These are phyloP conservation scores for Cremastobaeus sp. DNA, from an alignment of 2,888 invertebrate species.

Conservation along the genomic window DNA sequence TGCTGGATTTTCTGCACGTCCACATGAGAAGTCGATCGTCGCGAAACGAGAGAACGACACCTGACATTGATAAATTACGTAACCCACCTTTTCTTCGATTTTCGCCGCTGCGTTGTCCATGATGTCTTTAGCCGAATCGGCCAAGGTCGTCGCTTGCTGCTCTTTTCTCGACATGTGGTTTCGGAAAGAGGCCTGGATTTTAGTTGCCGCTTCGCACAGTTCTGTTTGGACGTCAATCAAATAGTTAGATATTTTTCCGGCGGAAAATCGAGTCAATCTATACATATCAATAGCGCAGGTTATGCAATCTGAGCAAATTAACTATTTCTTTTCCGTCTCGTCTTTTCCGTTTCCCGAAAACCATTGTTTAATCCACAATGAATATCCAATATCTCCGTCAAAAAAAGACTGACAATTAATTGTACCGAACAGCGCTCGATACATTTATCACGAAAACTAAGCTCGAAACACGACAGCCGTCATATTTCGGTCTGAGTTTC, in stretches of 20 bases:
- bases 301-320: no score
- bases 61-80: no score
- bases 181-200: conserved; percentile 94
- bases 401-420: conserved; percentile 20
- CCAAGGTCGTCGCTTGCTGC: conserved; percentile 69
- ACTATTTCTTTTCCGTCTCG: not conserved
- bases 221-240: conserved; percentile 82
- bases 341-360: not conserved
- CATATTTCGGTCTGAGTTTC: conserved; percentile 15
- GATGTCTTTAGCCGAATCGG: conserved; percentile 72
- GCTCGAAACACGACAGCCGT: conserved; percentile 5
- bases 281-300: no score
- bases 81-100: conserved; percentile 75
- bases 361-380: not conserved
- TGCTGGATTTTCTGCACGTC: no score
- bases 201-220: conserved; percentile 89
- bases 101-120: conserved; percentile 71
- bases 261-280: no score
- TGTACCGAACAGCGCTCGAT: conserved; percentile 4
- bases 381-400: conserved; percentile 10
- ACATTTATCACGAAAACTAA: conserved; percentile 5
- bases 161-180: conserved; percentile 92
- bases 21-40: no score
- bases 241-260: no score
- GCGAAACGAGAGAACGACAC: no score